Evolutionary conservation across 2,113 vertebrate species (phyloP).

Genomic region (Pan paniscus): DNA sequence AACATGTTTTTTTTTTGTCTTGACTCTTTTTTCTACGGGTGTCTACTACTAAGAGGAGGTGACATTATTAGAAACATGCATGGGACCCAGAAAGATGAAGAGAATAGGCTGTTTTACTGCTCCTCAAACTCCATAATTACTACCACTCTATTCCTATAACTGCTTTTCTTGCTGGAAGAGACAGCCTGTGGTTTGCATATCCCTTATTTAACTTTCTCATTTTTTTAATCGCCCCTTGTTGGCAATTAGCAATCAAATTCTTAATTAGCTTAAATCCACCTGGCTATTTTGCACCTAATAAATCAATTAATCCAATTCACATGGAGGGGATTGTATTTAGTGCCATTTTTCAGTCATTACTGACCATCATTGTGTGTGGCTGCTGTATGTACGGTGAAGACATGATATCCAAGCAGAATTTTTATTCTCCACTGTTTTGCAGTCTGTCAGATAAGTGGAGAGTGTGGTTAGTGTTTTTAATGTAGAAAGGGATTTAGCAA

Average conservation of each 20-base stretch:
- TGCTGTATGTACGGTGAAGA: conserved; percentile 52
- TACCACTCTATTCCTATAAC: background rate
- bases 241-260: conserved; percentile 85
- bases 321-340: conserved; percentile 75
- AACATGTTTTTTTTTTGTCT: background rate
- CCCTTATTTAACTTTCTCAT: conserved; percentile 72
- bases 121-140: background rate
- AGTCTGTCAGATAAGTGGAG: conserved; percentile 71
- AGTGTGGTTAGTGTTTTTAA: conserved; percentile 83
- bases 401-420: conserved; percentile 78
- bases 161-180: conserved; percentile 28
- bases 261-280: conserved; percentile 86
- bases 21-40: background rate
- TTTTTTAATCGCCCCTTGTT: conserved; percentile 77
- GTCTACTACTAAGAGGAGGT: background rate
- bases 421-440: conserved; percentile 75
- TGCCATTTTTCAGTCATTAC: conserved; percentile 78
- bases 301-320: conserved; percentile 86
- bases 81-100: background rate
- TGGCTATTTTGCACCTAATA: conserved; percentile 85
- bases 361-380: conserved; percentile 77
- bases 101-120: background rate
- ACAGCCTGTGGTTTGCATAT: conserved; percentile 36
- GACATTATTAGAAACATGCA: background rate
- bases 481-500: conserved; percentile 80